phyloP scores from a whole-genome alignment of 1,140 invertebrate genomes.

The Trissolcus basalis region DNA sequence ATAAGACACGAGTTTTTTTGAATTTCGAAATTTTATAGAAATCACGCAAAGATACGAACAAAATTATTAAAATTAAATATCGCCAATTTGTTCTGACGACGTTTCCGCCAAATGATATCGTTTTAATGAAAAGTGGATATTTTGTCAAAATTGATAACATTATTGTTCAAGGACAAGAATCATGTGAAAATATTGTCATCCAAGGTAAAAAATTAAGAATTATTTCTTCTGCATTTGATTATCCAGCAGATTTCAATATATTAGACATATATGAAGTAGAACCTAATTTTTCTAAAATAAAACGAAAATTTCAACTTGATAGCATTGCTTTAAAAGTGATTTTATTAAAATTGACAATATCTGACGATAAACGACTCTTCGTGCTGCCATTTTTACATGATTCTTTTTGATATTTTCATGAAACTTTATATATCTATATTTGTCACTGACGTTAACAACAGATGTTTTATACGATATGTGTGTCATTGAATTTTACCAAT shows the following conservation, averaged over 20 bases:
- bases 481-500: too few species aligned
- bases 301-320: background rate
- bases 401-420: slow-evolving; percentile 6
- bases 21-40: too few species aligned
- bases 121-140: slow-evolving; percentile 7
- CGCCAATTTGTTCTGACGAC: slow-evolving; percentile 9
- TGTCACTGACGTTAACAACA: too few species aligned
- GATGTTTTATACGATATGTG: too few species aligned
- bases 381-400: slow-evolving; percentile 7
- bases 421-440: background rate
- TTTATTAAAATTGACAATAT: slow-evolving; percentile 7
- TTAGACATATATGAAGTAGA: slow-evolving; percentile 7
- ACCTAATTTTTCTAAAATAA: background rate
- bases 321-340: slow-evolving; percentile 8
- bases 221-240: slow-evolving; percentile 4
- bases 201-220: slow-evolving; percentile 9
- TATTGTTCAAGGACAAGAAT: slow-evolving; percentile 7
- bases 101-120: slow-evolving; percentile 10
- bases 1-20: too few species aligned
- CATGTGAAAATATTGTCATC: slow-evolving; percentile 3
- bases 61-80: slow-evolving; percentile 16
- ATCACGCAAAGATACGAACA: background rate
- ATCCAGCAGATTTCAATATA: slow-evolving; percentile 9
- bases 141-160: slow-evolving; percentile 17
- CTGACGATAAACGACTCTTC: background rate